Base-by-base conservation (phyloP, 2,888 invertebrate species). In the Polydrusus tereticollis region DNA sequence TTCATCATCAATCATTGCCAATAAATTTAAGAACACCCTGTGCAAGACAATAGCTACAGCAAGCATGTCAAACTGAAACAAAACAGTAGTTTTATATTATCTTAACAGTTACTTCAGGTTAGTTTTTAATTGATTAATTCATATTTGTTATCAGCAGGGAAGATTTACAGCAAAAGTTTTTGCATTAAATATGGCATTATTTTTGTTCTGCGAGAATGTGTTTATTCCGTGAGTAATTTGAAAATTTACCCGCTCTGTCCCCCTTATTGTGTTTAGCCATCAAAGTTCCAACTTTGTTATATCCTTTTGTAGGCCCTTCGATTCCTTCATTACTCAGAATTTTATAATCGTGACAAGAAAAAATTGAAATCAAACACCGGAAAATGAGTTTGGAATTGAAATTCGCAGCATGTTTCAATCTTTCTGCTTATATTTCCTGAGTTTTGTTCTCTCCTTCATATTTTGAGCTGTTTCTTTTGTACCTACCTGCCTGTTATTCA, bases 251-350 rank as follows among this genome's bases (percentile, higher is more conserved):
- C 92, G 79, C 92, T 92, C 80, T 92, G 92, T 0, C 89, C 87
- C 0, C 91, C 92, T n/a, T n/a, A 78, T 90, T 89, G 77, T 69
- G 41, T 26, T 69, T 57, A 6, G 69, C 69, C 20, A 69, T 18
- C 12, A 63, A n/a, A n/a, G 26, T 69, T 23, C 63, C 63, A 20
- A 69, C 29, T 12, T 29, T 6, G 20, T 69, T 41, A 55, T 58
- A 45, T 55, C 33, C 29, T 10, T 12, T 52, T 1, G 29, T 36
- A 7, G 43, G 66, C 52, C 88, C 88, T 1, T 93, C 92, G 14
- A 93, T 81, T 0, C 90, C 90, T 82, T 94, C 93, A 18, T 91
- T 85, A 0, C 93, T 93, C 14, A 88, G 88, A 36, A 93, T 89
- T 43, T 88, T 87, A 91, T 92, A 92, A 23, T 90, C 86, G 23